Evolutionary conservation across 2,797 vertebrate species (phyloP), one percentile per base, ranked within the genome.

Genomic region (Diglossa cyanea): DNA sequence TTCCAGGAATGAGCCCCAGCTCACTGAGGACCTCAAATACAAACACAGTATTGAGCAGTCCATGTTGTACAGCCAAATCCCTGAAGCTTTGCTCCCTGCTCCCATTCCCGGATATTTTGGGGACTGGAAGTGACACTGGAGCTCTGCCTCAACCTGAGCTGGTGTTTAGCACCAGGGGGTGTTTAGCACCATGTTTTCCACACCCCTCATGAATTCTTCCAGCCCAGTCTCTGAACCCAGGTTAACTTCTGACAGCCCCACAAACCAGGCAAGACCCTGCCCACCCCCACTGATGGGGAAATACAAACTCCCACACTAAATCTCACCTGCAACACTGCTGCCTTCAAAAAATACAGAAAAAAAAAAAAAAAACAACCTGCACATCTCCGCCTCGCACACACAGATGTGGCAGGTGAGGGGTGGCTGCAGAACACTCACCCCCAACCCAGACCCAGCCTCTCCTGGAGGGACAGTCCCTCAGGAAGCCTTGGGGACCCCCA

Each of bases 291-390:
- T 10, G 11, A 77, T 14, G 31, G 18, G 18, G 30, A 75, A 94
- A 72, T 5, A 21, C 1, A 42, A 57, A 12, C 26, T 37, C 37
- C 1, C 9, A 4, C 0, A 1, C 1, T 2, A 48, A 71, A 39
- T 30, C 16, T 78, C 16, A 33, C 19, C 14, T 6, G 4, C 3
- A 39, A 20, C 30, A 35, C 25, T 5, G 20, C 45, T 54, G 7
- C 45, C 67, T 53, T 28, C n/a, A 62, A 55, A 65, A 11, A 54
- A 12, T 13, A 60, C 6, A 35, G 20, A 35, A 35, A 35, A 35
- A 35, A 35, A 35, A 35, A 40, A 0, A 6, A 48, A 70, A 65
- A 61, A 8, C 21, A 53, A 60, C 2, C 33, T 61, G 39, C 30
- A 60, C 45, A 31, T 4, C 54, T 75, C 40, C 44, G 7, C 30